Evolutionary conservation across 2,797 vertebrate species (phyloP).

Genomic region (Schizothorax lantsangensis): DNA sequence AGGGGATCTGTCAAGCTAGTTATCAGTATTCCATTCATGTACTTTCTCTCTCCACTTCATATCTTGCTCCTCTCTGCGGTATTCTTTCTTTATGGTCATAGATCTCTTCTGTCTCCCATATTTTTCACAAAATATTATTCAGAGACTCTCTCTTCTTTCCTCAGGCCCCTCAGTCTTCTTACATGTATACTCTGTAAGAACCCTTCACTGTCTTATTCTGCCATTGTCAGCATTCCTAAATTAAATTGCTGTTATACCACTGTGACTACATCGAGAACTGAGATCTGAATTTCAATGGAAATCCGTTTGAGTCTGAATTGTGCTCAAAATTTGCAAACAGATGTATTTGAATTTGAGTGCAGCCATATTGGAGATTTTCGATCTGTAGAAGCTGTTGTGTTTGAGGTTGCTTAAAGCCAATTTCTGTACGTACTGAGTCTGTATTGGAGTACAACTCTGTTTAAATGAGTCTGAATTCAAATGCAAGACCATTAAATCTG

Average conservation of each 20-base stretch:
- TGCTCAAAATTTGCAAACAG: neutral
- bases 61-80: conserved; percentile 14
- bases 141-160: neutral
- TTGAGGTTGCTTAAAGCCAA: neutral
- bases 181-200: neutral
- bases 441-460: neutral
- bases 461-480: neutral
- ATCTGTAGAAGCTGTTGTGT: neutral
- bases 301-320: neutral
- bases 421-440: neutral
- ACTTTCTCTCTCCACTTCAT: neutral
- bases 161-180: too few relatives aligned
- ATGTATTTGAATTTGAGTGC: neutral
- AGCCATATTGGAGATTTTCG: neutral
- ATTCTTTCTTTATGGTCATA: conserved; percentile 7
- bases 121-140: neutral
- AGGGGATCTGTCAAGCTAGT: conserved; percentile 7
- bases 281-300: neutral
- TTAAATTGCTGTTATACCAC: neutral
- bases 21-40: conserved; percentile 49
- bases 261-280: neutral
- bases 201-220: neutral
- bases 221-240: neutral
- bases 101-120: neutral
- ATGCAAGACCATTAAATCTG: neutral